These are phyloP conservation scores for Ecliptopera silaceata DNA, from an alignment of 2,888 invertebrate species.

Conservation along the genomic window DNA sequence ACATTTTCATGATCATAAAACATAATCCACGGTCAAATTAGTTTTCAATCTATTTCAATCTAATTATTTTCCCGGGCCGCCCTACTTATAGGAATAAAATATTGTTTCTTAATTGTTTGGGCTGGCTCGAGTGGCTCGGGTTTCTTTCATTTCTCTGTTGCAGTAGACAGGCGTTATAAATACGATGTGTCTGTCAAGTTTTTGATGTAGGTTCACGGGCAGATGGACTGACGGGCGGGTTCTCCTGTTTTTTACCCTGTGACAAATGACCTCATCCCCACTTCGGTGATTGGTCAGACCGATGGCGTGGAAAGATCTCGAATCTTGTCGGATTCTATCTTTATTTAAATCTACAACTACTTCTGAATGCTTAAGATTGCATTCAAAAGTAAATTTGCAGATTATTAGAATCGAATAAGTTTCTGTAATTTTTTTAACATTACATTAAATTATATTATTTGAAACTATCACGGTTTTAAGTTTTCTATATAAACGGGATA, in stretches of 20 bases:
- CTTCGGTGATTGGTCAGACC: constrained; percentile 69
- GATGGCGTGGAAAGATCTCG: constrained; percentile 52
- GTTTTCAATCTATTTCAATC: constrained; percentile 1
- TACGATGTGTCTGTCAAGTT: constrained; percentile 66
- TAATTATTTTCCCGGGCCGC: constrained; percentile 11
- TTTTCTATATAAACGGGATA: too few relatives aligned
- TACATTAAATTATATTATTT: too few relatives aligned
- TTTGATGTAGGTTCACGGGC: constrained; percentile 71
- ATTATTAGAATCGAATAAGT: too few relatives aligned
- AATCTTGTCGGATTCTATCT: too few relatives aligned
- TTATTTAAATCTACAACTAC: too few relatives aligned
- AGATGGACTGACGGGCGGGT: constrained; percentile 69
- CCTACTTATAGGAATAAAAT: constrained; percentile 26
- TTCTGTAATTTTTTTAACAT: too few relatives aligned
- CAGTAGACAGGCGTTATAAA: constrained; percentile 59
- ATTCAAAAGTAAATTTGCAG: too few relatives aligned
- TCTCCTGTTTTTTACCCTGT: constrained; percentile 63
- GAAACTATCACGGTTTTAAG: too few relatives aligned
- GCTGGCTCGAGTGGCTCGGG: constrained; percentile 25
- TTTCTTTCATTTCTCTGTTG: constrained; percentile 42
- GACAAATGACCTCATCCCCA: constrained; percentile 68
- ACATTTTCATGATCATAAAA: not conserved
- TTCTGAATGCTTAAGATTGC: too few relatives aligned
- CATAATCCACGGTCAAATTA: constrained; percentile 1
- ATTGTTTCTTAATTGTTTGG: constrained; percentile 37